phyloP scores from a whole-genome alignment of 2,113 vertebrate genomes.

The Panurus biarmicus region DNA sequence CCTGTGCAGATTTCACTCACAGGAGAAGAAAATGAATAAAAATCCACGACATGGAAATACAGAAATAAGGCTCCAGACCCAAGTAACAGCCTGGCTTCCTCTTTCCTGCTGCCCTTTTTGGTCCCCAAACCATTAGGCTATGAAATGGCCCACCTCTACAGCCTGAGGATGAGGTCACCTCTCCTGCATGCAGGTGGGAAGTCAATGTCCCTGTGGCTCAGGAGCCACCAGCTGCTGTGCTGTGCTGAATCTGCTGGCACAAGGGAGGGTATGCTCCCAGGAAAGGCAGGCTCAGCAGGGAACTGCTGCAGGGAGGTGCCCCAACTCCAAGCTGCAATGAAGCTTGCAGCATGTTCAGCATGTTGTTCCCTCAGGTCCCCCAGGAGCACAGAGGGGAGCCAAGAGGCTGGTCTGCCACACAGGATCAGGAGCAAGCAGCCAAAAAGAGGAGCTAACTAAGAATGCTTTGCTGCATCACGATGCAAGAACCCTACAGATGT shows the following conservation, averaged over 20 bases:
- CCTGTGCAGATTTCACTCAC: neutral
- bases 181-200: neutral
- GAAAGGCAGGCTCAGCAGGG: neutral
- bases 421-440: neutral
- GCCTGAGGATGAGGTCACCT: neutral
- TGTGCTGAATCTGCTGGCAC: neutral
- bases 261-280: rapidly evolving
- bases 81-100: neutral
- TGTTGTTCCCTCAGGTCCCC: neutral
- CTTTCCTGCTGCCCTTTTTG: neutral
- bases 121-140: neutral
- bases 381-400: neutral
- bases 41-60: neutral
- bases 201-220: neutral
- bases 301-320: neutral
- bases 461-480: neutral
- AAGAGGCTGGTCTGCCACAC: neutral
- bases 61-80: neutral
- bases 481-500: neutral
- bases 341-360: neutral
- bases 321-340: neutral
- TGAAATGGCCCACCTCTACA: neutral
- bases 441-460: neutral
- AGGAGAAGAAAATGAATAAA: neutral
- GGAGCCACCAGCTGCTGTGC: neutral